A percentile compares a stretch with the other conserved stretches of the same genome.
These are phyloP conservation scores for Drosophila atroscutellata DNA, from an alignment of 2,888 invertebrate genomes.

Conservation along the genomic window DNA sequence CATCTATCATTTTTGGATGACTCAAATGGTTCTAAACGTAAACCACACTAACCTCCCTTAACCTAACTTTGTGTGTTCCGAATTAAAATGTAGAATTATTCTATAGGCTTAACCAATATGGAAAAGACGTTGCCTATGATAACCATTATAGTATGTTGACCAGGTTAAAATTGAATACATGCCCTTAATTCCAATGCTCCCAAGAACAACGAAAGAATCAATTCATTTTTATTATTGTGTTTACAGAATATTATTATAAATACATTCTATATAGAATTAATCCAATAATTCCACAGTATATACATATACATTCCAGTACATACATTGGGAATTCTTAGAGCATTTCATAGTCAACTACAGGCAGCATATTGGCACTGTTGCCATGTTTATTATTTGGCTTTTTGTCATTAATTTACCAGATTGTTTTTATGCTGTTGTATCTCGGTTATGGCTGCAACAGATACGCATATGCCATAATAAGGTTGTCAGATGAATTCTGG, in stretches of 20 bases:
- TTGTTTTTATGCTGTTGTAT: slow-evolving; percentile 48
- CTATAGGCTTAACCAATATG: neutral
- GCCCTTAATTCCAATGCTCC: neutral
- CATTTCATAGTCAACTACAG: slow-evolving; percentile 8
- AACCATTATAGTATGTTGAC: neutral
- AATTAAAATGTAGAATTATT: neutral
- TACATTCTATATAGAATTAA: neutral
- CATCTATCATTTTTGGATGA: neutral
- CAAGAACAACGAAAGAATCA: neutral
- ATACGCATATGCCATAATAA: slow-evolving; percentile 34
- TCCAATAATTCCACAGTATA: neutral
- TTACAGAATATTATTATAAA: neutral
- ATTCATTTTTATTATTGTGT: neutral
- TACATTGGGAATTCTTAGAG: slow-evolving; percentile 15
- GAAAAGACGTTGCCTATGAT: no score
- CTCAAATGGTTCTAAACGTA: neutral
- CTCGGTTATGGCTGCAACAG: slow-evolving; percentile 29
- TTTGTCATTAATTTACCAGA: slow-evolving; percentile 68
- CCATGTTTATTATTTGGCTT: slow-evolving; percentile 37
- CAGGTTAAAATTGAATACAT: neutral
- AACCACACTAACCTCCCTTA: neutral
- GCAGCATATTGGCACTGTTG: neutral
- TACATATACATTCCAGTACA: no score
- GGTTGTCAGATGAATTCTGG: slow-evolving; percentile 45
- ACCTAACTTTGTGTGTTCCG: neutral